Evolutionary conservation across 1,140 invertebrate genomes (phyloP).

Genomic region (Ips nitidus): DNA sequence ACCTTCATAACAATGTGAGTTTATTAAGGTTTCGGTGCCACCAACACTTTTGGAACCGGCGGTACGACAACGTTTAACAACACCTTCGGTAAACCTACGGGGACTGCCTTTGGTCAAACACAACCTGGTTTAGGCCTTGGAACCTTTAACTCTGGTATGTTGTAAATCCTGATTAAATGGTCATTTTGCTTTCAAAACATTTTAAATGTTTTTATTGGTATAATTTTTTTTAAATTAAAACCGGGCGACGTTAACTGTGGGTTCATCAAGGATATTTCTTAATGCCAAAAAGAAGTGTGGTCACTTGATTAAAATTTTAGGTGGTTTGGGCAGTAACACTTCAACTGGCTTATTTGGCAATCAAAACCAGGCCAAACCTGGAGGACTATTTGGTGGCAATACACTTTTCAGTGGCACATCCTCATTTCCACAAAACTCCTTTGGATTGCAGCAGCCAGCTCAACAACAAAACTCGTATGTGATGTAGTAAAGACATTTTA

Average conservation of each 20-base stretch:
- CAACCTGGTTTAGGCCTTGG: background rate
- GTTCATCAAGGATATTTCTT: no score
- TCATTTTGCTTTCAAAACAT: no score
- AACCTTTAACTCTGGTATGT: constrained; percentile 9
- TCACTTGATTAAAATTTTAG: background rate
- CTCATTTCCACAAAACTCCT: constrained; percentile 35
- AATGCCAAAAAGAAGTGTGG: no score
- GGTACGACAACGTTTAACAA: constrained; percentile 49
- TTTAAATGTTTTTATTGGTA: background rate
- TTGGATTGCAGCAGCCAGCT: constrained; percentile 36
- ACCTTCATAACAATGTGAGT: background rate
- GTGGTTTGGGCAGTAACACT: background rate
- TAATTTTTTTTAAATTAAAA: background rate
- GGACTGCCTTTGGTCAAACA: constrained; percentile 41
- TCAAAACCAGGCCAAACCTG: constrained; percentile 34
- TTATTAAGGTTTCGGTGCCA: constrained; percentile 51
- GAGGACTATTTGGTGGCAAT: constrained; percentile 54
- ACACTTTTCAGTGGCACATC: constrained; percentile 57
- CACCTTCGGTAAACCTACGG: constrained; percentile 48
- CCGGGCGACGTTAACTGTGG: no score
- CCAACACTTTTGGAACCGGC: constrained; percentile 53
- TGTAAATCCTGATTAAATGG: background rate
- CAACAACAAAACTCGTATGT: constrained; percentile 34
- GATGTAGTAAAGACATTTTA: constrained; percentile 1
- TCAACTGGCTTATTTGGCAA: constrained; percentile 33